These are phyloP conservation scores for Pelecanus crispus DNA, from an alignment of 2,113 vertebrate genomes.

Conservation along the genomic window DNA sequence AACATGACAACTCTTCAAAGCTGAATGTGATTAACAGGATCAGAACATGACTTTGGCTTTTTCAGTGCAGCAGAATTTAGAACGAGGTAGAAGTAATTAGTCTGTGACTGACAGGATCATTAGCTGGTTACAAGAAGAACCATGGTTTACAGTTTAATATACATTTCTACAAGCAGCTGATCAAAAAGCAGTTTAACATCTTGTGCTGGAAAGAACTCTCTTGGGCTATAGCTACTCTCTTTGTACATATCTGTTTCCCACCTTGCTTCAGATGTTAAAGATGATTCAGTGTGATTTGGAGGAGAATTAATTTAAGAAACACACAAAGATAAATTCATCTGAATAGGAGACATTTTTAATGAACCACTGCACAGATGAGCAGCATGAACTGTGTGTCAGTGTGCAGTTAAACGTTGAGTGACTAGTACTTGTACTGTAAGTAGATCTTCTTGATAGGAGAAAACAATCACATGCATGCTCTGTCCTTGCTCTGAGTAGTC, in stretches of 20 bases:
- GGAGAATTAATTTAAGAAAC: neutral
- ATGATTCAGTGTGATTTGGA: neutral
- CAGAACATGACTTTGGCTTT: slow-evolving; percentile 23
- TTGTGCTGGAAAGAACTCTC: neutral
- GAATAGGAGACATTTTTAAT: neutral
- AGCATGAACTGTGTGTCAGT: neutral
- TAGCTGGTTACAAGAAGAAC: slow-evolving; percentile 42
- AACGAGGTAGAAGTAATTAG: slow-evolving; percentile 34
- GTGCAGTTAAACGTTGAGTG: neutral
- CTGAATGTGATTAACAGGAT: slow-evolving; percentile 53
- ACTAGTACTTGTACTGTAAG: neutral
- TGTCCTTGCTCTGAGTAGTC: neutral
- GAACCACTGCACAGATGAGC: rapidly evolving
- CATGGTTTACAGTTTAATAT: slow-evolving; percentile 10
- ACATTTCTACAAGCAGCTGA: slow-evolving; percentile 38
- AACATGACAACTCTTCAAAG: neutral
- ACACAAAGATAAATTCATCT: neutral
- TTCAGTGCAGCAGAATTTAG: slow-evolving; percentile 25
- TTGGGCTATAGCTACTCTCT: neutral
- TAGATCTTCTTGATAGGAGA: neutral
- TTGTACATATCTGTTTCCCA: neutral
- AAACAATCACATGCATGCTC: neutral
- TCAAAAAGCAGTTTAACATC: slow-evolving; percentile 55
- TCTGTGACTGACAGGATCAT: slow-evolving; percentile 41
- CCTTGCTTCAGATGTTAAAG: neutral